Conservation (phyloP, 2,888 invertebrate species). For the Stenodera caucasica region DNA sequence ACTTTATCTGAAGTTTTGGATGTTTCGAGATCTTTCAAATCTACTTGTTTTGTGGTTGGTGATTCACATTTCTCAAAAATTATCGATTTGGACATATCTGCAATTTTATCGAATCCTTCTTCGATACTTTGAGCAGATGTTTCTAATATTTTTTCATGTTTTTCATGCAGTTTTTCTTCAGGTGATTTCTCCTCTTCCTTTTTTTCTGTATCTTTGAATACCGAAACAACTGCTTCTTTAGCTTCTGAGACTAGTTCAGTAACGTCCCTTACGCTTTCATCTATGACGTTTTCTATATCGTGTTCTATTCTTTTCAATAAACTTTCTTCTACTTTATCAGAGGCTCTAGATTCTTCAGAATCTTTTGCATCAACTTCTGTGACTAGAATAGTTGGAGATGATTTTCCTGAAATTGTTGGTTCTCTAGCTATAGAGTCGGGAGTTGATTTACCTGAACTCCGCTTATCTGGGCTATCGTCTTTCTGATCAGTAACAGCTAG, state of each 20-base stretch:
- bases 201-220: conserved; percentile 16
- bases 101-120: neutral
- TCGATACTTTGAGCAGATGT: conserved; percentile 11
- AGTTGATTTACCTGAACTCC: neutral
- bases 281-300: conserved; percentile 9
- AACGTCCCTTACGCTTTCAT: conserved; percentile 15
- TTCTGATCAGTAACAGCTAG: neutral
- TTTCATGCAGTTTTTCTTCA: conserved; percentile 8
- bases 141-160: neutral
- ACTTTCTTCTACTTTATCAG: neutral
- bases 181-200: conserved; percentile 19
- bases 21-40: too few species aligned
- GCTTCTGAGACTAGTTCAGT: neutral
- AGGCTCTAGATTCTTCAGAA: neutral
- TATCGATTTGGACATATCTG: conserved; percentile 16
- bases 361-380: neutral
- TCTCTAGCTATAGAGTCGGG: neutral
- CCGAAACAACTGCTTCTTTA: neutral
- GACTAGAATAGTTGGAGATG: neutral
- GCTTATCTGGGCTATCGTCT: neutral
- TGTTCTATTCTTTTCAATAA: neutral
- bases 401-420: neutral
- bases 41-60: neutral
- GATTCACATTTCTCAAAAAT: conserved; percentile 6
- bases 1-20: too few species aligned